These are phyloP conservation scores for Caenorhabditis remanei DNA, from an alignment of 1,140 invertebrate genomes.

Conservation along the genomic window DNA sequence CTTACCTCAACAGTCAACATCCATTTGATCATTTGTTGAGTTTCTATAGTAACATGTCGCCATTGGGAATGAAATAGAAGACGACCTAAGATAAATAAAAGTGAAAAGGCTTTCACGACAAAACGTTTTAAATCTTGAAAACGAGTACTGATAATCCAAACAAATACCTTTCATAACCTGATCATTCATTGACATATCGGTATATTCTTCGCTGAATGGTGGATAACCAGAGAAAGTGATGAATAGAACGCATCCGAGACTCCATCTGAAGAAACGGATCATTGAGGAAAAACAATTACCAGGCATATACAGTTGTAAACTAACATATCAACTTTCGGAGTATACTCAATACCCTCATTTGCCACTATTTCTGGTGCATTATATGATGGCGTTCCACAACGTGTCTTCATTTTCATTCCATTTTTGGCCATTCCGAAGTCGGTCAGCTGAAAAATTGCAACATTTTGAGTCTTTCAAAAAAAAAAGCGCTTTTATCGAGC, in stretches of 20 bases:
- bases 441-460: conserved; percentile 16
- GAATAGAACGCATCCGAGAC: conserved; percentile 37
- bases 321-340: conserved; percentile 53
- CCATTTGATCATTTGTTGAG: conserved; percentile 32
- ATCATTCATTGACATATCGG: conserved; percentile 12
- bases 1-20: conserved; percentile 36
- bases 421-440: conserved; percentile 52
- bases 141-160: not conserved
- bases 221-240: conserved; percentile 45
- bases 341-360: conserved; percentile 41
- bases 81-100: not conserved
- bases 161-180: conserved; percentile 24
- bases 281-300: no score
- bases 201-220: conserved; percentile 50
- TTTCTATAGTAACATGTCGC: conserved; percentile 6
- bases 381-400: conserved; percentile 49
- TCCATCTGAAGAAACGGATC: conserved; percentile 34
- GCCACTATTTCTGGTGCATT: conserved; percentile 54
- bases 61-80: conserved; percentile 32
- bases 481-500: no score
- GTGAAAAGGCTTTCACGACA: not conserved
- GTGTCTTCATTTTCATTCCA: conserved; percentile 3
- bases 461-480: no score
- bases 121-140: no score
- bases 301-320: not conserved